These are phyloP conservation scores for Gobio occitaniae DNA, from an alignment of 2,797 vertebrate genomes.

Conservation along the genomic window DNA sequence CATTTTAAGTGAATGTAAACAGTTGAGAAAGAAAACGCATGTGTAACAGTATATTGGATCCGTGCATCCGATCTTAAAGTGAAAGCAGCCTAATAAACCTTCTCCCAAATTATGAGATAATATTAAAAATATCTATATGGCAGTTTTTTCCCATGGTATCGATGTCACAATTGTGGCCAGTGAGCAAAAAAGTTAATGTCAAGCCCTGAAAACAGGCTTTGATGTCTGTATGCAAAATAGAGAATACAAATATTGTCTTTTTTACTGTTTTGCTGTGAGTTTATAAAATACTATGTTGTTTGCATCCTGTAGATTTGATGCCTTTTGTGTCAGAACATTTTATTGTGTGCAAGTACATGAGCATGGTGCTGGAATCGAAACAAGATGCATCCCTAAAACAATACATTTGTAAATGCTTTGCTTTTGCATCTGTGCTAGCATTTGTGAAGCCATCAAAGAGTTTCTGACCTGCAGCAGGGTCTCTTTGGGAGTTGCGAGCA, in stretches of 20 bases:
- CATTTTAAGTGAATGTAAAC: no score
- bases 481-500: conserved; percentile 83
- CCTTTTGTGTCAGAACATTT: neutral
- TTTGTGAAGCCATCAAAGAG: neutral
- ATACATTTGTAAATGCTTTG: neutral
- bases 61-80: no score
- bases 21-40: no score
- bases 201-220: neutral
- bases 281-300: neutral
- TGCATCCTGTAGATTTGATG: neutral
- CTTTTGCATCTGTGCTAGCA: neutral
- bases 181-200: no score
- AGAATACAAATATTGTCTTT: neutral
- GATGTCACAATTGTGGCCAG: no score
- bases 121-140: no score
- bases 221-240: neutral
- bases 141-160: no score
- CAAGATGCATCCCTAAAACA: neutral
- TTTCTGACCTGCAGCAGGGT: conserved; percentile 80
- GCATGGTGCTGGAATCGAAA: neutral
- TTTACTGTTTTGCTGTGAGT: neutral
- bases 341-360: neutral
- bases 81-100: no score
- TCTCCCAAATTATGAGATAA: no score
- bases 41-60: no score